Conservation (phyloP, 2,113 vertebrate species). For the Daboia siamensis region DNA sequence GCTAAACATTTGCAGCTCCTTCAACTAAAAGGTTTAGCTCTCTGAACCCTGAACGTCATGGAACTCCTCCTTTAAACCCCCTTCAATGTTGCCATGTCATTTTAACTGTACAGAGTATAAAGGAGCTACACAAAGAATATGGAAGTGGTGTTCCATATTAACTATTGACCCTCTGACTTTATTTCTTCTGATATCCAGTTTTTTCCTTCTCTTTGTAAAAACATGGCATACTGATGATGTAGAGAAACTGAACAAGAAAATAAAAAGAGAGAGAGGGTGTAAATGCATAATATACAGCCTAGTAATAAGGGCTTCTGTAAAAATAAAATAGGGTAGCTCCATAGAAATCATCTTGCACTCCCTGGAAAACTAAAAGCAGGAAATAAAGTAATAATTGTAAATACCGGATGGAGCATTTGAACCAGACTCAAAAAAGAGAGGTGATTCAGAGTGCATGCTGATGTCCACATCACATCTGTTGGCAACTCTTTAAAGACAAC, state of each 20-base stretch:
- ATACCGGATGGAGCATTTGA: background rate
- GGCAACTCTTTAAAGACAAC: background rate
- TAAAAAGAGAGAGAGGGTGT: background rate
- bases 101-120: background rate
- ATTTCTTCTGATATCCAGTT: background rate
- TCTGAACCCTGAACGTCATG: background rate
- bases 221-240: background rate
- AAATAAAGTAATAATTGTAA: background rate
- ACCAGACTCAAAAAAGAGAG: background rate
- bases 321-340: background rate
- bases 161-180: background rate
- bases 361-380: background rate
- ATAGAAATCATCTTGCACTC: background rate
- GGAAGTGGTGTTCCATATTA: background rate
- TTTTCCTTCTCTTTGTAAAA: background rate
- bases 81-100: background rate
- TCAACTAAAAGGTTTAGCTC: background rate
- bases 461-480: background rate
- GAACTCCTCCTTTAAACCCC: background rate
- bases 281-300: background rate
- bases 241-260: background rate
- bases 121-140: background rate
- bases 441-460: background rate
- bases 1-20: background rate
- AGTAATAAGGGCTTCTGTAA: background rate